Evolutionary conservation across 1,140 invertebrate species (phyloP).

Genomic region (Marisa cornuarietis): DNA sequence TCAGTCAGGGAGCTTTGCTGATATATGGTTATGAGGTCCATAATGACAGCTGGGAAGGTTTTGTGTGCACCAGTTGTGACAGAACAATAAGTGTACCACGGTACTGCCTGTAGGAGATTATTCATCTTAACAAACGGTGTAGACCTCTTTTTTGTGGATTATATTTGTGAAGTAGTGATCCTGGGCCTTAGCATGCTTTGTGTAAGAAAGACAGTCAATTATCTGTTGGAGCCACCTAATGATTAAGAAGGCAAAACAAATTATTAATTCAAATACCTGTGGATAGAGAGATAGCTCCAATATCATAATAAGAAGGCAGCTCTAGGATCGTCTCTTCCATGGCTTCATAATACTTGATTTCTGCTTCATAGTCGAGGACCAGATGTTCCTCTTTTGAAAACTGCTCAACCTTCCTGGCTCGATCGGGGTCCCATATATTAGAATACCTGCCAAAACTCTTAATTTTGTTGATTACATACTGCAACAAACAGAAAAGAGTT

Average conservation of each 20-base stretch:
- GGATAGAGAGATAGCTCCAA: conserved; percentile 61
- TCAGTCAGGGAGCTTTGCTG: no score
- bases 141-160: no score
- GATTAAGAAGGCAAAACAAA: neutral
- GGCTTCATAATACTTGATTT: conserved; percentile 82
- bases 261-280: conserved; percentile 50
- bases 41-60: no score
- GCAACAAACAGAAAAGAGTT: conserved; percentile 11
- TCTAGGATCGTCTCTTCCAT: conserved; percentile 77
- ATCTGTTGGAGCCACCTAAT: neutral
- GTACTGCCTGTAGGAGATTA: no score
- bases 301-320: conserved; percentile 72
- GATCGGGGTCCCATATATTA: conserved; percentile 86
- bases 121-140: no score
- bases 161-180: no score
- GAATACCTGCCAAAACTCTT: conserved; percentile 83
- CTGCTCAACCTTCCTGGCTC: conserved; percentile 78
- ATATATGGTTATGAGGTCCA: no score
- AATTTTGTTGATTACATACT: conserved; percentile 80
- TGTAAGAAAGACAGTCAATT: no score
- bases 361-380: conserved; percentile 83
- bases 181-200: no score
- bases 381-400: conserved; percentile 77
- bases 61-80: no score
- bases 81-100: no score